Base-by-base conservation (phyloP, 2,888 invertebrate genomes). In the Drosophila eohydei region DNA sequence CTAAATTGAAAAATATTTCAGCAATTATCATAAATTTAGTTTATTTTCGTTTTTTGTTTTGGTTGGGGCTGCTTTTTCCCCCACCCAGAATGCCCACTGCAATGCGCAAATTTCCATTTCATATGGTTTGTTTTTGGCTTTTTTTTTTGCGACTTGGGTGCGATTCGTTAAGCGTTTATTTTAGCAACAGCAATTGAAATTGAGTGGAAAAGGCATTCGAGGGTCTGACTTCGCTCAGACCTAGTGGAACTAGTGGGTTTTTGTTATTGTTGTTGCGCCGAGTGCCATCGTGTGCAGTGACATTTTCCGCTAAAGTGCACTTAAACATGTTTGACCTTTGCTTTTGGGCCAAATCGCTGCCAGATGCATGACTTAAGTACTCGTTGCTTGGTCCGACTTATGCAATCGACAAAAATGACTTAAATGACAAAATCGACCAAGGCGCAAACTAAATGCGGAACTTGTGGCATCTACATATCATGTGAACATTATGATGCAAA, bases 241-340 rank as follows among this genome's bases (percentile, higher is more conserved):
- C 43, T 30, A 34, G 16, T 38, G 34, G 28, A 50, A 51, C 12
- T 38, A 14, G 16, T n/a, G 44, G 34, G 41, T 54, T 9, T 26
- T 38, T 40, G 38, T 16, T 30, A 4, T 54, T 40, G 38, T 11
- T 54, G 54, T 14, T n/a, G 16, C 30, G 28, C 28, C 12, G 77
- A 82, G 85, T 86, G 89, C 44, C 84, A 73, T 83, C 83, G 87
- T 84, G 89, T 86, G 83, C 89, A 86, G 73, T 84, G 83, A 84
- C 83, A 84, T 84, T 84, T 89, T 71, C 77, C 71, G 62, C 78
- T 74, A 72, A 78, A 71, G 68, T 79, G 80, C 86, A 81, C 71
- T 85, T 71, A 68, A 78, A 68, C 88, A 83, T 75, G 83, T 84
- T 89, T 89, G 89, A 85, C 84, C 84, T 85, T 85, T 85, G 89